phyloP scores from a whole-genome alignment of 2,113 vertebrate genomes.

The Ctenomys sociabilis region DNA sequence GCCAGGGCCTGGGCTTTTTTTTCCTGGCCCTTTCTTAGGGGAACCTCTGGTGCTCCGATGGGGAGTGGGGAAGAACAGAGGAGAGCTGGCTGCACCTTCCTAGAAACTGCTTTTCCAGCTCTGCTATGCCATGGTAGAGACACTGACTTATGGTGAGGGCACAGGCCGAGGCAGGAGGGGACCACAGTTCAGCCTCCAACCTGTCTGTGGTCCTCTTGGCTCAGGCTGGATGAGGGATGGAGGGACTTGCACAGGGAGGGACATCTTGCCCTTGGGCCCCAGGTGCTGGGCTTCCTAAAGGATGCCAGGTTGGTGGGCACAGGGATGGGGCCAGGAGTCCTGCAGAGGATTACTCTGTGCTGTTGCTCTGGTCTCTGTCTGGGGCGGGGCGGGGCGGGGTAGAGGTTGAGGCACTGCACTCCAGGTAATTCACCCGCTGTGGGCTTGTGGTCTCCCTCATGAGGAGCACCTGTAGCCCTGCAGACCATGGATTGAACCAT shows the following conservation, averaged over 20 bases:
- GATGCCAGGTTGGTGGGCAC: background rate
- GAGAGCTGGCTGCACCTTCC: background rate
- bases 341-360: accelerated
- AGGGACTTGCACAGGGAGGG: background rate
- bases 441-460: background rate
- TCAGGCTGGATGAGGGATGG: background rate
- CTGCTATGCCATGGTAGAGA: background rate
- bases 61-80: background rate
- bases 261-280: background rate
- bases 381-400: background rate
- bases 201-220: background rate
- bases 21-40: background rate
- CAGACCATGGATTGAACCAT: background rate
- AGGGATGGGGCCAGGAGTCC: background rate
- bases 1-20: background rate
- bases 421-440: background rate
- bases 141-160: slow-evolving; percentile 46
- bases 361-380: background rate
- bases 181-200: background rate
- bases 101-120: slow-evolving; percentile 59
- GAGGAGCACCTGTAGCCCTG: background rate
- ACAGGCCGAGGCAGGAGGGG: background rate
- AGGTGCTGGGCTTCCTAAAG: background rate
- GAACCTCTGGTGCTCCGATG: background rate
- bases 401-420: background rate